Conservation (phyloP, 2,113 vertebrate species). For the Condylura cristata region DNA sequence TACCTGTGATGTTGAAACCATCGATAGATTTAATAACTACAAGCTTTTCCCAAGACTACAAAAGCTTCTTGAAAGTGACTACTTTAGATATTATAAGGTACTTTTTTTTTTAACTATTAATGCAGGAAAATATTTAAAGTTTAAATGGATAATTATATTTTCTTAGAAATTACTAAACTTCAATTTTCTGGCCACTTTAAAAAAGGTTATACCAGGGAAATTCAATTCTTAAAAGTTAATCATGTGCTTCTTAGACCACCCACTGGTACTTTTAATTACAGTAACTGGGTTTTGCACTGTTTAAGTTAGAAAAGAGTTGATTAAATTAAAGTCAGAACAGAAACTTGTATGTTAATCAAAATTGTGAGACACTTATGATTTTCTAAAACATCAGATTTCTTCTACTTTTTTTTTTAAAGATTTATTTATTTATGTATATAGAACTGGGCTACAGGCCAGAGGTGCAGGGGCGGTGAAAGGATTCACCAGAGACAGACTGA, state of each 20-base stretch:
- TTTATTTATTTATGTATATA: no score
- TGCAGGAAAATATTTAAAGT: not conserved
- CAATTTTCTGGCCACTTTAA: not conserved
- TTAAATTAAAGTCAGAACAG: constrained; percentile 51
- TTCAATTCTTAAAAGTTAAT: not conserved
- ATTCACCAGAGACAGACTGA: no score
- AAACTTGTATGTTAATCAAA: constrained; percentile 16
- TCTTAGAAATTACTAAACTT: constrained; percentile 24
- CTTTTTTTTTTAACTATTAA: constrained; percentile 14
- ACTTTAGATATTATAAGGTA: constrained; percentile 98
- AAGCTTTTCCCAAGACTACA: constrained; percentile 92
- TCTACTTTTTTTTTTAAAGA: no score
- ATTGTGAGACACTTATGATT: not conserved
- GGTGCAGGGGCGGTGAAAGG: no score
- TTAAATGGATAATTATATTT: constrained; percentile 24
- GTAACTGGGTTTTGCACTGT: not conserved
- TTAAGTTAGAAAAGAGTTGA: not conserved
- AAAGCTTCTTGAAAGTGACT: constrained; percentile 91
- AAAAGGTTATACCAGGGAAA: constrained; percentile 3
- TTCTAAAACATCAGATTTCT: constrained; percentile 12
- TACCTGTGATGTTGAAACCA: constrained; percentile 95
- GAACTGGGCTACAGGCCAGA: no score
- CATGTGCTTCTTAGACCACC: not conserved
- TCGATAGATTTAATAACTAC: constrained; percentile 94
- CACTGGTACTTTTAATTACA: constrained; percentile 34